A percentile compares a stretch with the other conserved stretches of the same genome.
Evolutionary conservation across 2,797 vertebrate genomes (phyloP).

Genomic region (Channa striata): DNA sequence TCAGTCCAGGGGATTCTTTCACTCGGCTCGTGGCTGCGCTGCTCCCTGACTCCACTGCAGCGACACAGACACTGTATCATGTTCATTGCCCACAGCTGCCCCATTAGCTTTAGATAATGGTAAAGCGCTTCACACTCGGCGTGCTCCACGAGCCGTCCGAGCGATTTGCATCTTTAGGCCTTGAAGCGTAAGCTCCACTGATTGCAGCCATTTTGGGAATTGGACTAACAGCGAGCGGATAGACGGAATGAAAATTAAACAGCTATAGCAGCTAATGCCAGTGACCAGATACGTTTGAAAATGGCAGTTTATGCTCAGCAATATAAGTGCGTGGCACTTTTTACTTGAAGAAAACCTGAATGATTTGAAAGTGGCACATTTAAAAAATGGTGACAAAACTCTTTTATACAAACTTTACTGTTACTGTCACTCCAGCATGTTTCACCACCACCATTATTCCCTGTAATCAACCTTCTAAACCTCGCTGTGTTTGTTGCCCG

Average conservation of each 20-base stretch:
- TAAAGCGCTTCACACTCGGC: slow-evolving; percentile 46
- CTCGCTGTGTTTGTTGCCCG: too few relatives aligned
- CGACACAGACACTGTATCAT: slow-evolving; percentile 41
- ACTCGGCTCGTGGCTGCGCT: slow-evolving; percentile 19
- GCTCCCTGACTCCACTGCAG: slow-evolving; percentile 32
- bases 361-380: slow-evolving; percentile 8
- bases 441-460: too few relatives aligned
- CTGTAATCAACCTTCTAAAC: too few relatives aligned
- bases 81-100: slow-evolving; percentile 48
- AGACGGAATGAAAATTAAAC: slow-evolving; percentile 38
- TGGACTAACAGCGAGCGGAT: slow-evolving; percentile 39
- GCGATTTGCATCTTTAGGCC: slow-evolving; percentile 52
- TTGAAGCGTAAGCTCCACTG: slow-evolving; percentile 42
- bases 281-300: slow-evolving; percentile 24
- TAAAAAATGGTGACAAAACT: too few relatives aligned
- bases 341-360: too few relatives aligned
- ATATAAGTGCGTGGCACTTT: slow-evolving; percentile 6
- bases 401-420: too few relatives aligned
- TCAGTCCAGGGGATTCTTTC: slow-evolving; percentile 35
- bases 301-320: slow-evolving; percentile 16
- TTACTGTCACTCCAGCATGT: too few relatives aligned
- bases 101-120: slow-evolving; percentile 68
- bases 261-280: slow-evolving; percentile 23
- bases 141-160: slow-evolving; percentile 25
- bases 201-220: slow-evolving; percentile 47